Percentiles rank a stretch among this genome's conserved stretches.
These are phyloP conservation scores for Leptarthrus brevirostris DNA, from an alignment of 2,888 invertebrate species.

Conservation along the genomic window DNA sequence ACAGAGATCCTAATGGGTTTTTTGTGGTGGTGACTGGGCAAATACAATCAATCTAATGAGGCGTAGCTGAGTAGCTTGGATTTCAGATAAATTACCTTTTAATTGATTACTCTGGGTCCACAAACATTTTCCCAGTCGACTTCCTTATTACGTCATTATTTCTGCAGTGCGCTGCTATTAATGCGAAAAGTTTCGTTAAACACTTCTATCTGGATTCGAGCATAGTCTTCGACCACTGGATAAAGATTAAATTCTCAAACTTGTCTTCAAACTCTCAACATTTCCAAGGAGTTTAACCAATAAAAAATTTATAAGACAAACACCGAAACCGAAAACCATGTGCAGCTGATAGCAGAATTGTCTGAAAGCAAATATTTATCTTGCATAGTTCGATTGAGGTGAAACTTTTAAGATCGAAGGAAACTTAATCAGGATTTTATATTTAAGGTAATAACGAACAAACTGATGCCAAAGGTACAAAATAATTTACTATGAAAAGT, in stretches of 20 bases:
- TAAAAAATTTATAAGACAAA: conserved; percentile 31
- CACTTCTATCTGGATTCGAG: background rate
- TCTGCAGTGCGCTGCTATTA: conserved; percentile 14
- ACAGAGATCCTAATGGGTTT: conserved; percentile 38
- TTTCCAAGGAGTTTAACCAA: conserved; percentile 5
- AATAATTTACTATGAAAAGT: too few relatives aligned
- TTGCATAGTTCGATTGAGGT: conserved; percentile 4
- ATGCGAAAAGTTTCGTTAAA: conserved; percentile 40
- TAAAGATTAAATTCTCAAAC: conserved; percentile 24
- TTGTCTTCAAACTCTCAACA: background rate
- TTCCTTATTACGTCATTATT: background rate
- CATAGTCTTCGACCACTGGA: background rate
- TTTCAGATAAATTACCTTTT: conserved; percentile 49
- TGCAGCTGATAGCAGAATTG: conserved; percentile 3
- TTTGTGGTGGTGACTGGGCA: conserved; percentile 36
- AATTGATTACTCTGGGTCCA: conserved; percentile 44
- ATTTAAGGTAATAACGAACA: too few relatives aligned
- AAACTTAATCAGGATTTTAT: conserved; percentile 30
- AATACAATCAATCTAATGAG: conserved; percentile 47
- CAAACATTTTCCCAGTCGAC: conserved; percentile 16
- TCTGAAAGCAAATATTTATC: conserved; percentile 17
- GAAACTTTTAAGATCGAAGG: conserved; percentile 18
- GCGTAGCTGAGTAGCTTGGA: conserved; percentile 42
- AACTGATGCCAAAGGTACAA: too few relatives aligned
- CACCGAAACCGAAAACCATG: conserved; percentile 31